Evolutionary conservation across 2,113 vertebrate genomes (phyloP), one percentile per base, ranked within the genome.

Genomic region (Pristiophorus japonicus): DNA sequence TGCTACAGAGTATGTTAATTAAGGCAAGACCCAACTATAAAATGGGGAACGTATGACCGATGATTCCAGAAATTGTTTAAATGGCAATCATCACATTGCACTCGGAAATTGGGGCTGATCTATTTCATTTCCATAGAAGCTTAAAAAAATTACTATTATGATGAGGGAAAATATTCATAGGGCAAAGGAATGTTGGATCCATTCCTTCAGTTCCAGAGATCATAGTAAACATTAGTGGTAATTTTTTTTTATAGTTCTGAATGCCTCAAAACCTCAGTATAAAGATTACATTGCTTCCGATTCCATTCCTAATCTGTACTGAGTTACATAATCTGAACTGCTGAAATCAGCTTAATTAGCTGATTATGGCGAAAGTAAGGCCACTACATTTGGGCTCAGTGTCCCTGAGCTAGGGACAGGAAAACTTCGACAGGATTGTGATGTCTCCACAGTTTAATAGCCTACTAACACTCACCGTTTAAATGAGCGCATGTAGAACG

Each of bases 1-100:
- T 94, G 93, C 88, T n/a, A 92, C 59, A 92, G 6, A 38, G 18
- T 59, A 94, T 70, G 93, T 94, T 94, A 67, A 94, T 94, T 94
- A 94, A 70, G 42, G 27, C 42, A 94, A 94, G 59, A 92, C 14
- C 34, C 59, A 92, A 70, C 93, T 34, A 47, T 47, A 63, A 70
- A 94, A 67, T 47, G 20, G 42, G 65, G 42, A 47, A 70, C 45
- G 51, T 51, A 30, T 94, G 93, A 94, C 42, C 42, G 20, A 59
- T 90, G 27, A 90, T 90, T 90, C 51, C 45, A n/a, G 30, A 45
- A 94, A 38, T 8, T 66, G 22, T 94, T 45, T 66, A 27, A 45
- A 24, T 45, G 20, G 20, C 38, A 94, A 38, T 66, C 91, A 47
- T 42, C 27, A 38, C 22, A 5, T 45, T 94, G 7, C n/a, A 66